These are phyloP conservation scores for Willowsia nigromaculata DNA, from an alignment of 2,888 invertebrate species.

Conservation along the genomic window DNA sequence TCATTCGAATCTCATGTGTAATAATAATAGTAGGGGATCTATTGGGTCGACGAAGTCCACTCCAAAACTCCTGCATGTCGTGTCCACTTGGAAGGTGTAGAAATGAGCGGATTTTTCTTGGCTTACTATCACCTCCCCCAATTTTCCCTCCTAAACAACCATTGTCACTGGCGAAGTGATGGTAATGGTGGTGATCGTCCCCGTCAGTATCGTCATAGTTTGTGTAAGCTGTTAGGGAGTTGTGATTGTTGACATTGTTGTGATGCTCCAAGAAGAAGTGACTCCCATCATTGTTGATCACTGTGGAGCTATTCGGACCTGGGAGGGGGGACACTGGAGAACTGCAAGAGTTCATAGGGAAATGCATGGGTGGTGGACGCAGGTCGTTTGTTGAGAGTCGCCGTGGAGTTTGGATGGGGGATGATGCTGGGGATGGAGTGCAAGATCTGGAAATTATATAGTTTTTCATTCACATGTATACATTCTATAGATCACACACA, in stretches of 20 bases:
- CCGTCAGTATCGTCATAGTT: slow-evolving; percentile 22
- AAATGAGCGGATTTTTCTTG: slow-evolving; percentile 77
- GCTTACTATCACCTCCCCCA: background rate
- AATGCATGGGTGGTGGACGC: slow-evolving; percentile 76
- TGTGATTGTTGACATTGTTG: slow-evolving; percentile 23
- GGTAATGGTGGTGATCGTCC: background rate
- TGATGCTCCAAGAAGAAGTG: slow-evolving; percentile 29
- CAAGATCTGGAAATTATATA: slow-evolving; percentile 74
- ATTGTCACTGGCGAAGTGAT: slow-evolving; percentile 9
- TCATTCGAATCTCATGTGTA: slow-evolving; percentile 78
- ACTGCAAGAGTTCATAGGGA: slow-evolving; percentile 68
- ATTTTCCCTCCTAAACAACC: slow-evolving; percentile 10
- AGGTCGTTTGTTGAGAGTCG: slow-evolving; percentile 77
- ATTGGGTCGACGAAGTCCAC: slow-evolving; percentile 77
- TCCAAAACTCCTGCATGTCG: slow-evolving; percentile 78
- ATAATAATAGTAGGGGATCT: slow-evolving; percentile 79
- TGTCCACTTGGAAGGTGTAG: slow-evolving; percentile 77
- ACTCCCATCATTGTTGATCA: slow-evolving; percentile 39
- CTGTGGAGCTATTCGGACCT: slow-evolving; percentile 43
- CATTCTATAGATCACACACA: no score
- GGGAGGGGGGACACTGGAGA: slow-evolving; percentile 70
- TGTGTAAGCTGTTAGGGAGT: slow-evolving; percentile 12
- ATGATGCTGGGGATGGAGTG: slow-evolving; percentile 77
- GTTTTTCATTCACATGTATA: background rate
- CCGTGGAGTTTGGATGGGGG: slow-evolving; percentile 75